Percentiles rank a stretch among this genome's conserved stretches.
phyloP scores from a whole-genome alignment of 2,113 vertebrate species.

The Oplegnathus fasciatus region DNA sequence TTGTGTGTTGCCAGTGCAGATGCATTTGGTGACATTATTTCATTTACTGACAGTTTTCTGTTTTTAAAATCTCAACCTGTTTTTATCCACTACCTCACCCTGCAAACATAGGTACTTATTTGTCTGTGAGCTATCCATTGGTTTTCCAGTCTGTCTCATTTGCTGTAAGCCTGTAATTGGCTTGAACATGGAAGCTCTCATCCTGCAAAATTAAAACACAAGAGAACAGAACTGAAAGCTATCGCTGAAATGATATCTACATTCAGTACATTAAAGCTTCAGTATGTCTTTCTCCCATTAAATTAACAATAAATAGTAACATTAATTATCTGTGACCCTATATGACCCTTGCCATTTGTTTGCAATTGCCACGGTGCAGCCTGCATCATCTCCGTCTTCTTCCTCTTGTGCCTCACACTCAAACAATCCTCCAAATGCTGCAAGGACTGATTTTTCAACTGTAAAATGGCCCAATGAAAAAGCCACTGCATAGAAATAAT shows the following conservation, averaged over 20 bases:
- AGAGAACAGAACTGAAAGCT: background rate
- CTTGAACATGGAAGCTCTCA: conserved; percentile 55
- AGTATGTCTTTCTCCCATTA: background rate
- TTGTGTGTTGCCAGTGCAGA: background rate
- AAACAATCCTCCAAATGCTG: background rate
- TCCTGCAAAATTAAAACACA: conserved; percentile 32
- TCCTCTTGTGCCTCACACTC: too few species aligned
- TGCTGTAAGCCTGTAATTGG: conserved; percentile 73
- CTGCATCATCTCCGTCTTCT: background rate
- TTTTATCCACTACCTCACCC: background rate
- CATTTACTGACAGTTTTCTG: background rate
- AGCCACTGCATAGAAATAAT: background rate
- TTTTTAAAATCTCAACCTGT: background rate
- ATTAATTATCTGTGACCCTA: background rate
- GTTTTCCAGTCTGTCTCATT: conserved; percentile 43
- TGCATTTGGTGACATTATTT: conserved; percentile 9
- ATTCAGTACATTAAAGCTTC: background rate
- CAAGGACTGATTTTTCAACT: background rate
- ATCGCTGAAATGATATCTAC: background rate
- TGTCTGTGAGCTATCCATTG: background rate
- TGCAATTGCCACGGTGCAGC: background rate
- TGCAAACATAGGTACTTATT: conserved; percentile 12
- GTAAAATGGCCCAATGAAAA: background rate
- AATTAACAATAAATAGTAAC: background rate
- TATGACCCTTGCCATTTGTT: background rate